phyloP scores from a whole-genome alignment of 2,797 vertebrate genomes.

The Remorina albescens region DNA sequence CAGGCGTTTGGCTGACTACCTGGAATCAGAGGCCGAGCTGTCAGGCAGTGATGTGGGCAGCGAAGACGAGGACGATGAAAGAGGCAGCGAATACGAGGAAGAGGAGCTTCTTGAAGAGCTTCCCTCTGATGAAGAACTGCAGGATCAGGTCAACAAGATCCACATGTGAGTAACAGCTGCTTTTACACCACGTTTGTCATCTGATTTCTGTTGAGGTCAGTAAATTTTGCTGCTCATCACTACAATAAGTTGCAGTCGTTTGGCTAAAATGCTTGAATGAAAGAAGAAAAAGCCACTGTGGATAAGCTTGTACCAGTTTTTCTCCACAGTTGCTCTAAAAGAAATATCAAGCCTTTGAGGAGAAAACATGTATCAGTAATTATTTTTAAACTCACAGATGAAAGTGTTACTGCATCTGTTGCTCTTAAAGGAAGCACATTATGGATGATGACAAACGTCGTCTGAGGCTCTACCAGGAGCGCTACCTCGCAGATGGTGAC shows the following conservation, averaged over 20 bases:
- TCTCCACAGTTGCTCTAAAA: neutral
- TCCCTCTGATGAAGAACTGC: slow-evolving; percentile 92
- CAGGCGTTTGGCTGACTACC: slow-evolving; percentile 89
- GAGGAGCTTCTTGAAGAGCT: slow-evolving; percentile 93
- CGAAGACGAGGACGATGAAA: slow-evolving; percentile 90
- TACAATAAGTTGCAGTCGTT: neutral
- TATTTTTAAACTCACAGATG: neutral
- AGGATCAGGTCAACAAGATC: slow-evolving; percentile 95
- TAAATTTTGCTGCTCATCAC: neutral
- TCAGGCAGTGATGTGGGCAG: slow-evolving; percentile 93
- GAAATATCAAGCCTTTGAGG: neutral
- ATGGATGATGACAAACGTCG: slow-evolving; percentile 94
- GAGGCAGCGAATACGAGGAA: slow-evolving; percentile 93
- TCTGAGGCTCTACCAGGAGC: slow-evolving; percentile 95
- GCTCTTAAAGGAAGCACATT: slow-evolving; percentile 89
- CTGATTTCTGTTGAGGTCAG: neutral
- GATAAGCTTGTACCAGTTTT: neutral
- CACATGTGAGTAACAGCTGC: slow-evolving; percentile 91
- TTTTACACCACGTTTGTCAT: neutral
- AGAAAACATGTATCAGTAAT: neutral
- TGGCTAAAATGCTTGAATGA: neutral
- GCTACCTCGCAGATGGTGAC: slow-evolving; percentile 94
- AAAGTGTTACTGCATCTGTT: neutral
- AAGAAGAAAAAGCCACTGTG: neutral
- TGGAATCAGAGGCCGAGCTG: slow-evolving; percentile 96